Conservation (phyloP, 2,797 vertebrate species). For the Tarsius wallacei region DNA sequence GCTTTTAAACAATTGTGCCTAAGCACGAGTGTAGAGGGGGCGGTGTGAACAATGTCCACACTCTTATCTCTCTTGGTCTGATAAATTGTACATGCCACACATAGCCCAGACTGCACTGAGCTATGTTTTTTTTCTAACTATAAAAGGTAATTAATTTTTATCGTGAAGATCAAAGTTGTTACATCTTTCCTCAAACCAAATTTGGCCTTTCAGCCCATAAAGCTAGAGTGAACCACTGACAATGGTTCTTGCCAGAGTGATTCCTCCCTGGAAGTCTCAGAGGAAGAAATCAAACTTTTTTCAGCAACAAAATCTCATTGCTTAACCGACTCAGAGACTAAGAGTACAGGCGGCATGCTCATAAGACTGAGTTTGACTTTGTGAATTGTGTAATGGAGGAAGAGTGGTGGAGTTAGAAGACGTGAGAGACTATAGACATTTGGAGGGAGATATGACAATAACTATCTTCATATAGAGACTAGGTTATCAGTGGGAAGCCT, state of each 20-base stretch:
- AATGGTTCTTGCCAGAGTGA: not conserved
- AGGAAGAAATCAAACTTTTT: not conserved
- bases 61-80: not conserved
- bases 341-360: not conserved
- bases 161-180: not conserved
- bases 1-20: not conserved
- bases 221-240: not conserved
- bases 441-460: too few relatives aligned
- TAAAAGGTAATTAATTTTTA: not conserved
- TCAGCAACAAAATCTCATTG: not conserved
- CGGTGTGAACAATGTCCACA: not conserved
- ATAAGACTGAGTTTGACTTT: not conserved
- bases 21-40: not conserved
- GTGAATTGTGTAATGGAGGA: not conserved
- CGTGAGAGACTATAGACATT: not conserved
- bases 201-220: not conserved
- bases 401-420: not conserved
- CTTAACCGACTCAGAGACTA: not conserved
- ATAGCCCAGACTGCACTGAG: not conserved
- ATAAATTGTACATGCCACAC: not conserved
- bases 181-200: not conserved
- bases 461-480: not conserved
- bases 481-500: not conserved
- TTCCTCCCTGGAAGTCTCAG: not conserved
- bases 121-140: not conserved